phyloP scores from a whole-genome alignment of 1,140 invertebrate species.

The Aphelenchoides besseyi region DNA sequence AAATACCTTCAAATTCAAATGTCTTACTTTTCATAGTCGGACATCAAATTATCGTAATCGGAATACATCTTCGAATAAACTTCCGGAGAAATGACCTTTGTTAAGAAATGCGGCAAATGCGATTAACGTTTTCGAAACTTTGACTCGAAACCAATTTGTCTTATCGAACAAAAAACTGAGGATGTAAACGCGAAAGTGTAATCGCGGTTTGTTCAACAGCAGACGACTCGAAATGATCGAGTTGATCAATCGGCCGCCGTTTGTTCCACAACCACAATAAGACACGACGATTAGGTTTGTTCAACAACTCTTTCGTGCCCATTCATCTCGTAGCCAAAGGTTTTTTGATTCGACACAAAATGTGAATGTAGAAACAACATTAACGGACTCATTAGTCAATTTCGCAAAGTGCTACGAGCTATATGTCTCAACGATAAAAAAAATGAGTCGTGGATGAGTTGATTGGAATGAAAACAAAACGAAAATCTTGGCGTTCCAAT shows the following conservation, averaged over 20 bases:
- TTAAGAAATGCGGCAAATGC: background rate
- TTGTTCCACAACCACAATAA: background rate
- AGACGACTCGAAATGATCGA: background rate
- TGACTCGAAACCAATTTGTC: background rate
- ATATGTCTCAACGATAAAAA: no score
- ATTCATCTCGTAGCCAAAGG: no score
- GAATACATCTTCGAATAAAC: background rate
- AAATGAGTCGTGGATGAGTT: no score
- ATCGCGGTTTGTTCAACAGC: background rate
- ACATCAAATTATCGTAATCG: slow-evolving; percentile 8
- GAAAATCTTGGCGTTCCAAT: background rate
- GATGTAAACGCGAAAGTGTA: background rate
- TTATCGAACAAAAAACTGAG: background rate
- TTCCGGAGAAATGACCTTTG: background rate
- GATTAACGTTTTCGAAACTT: background rate
- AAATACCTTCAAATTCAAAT: background rate
- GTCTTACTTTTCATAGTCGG: slow-evolving; percentile 13
- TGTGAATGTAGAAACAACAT: no score
- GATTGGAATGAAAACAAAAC: background rate
- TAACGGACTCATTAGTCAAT: no score
- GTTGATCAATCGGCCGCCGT: background rate
- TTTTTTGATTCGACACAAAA: no score
- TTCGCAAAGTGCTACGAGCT: no score
- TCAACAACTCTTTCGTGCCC: no score
- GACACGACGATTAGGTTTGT: no score